Percentiles rank a stretch among this genome's conserved stretches.
These are phyloP conservation scores for Chlorospingus flavigularis DNA, from an alignment of 2,797 vertebrate genomes.

Conservation along the genomic window DNA sequence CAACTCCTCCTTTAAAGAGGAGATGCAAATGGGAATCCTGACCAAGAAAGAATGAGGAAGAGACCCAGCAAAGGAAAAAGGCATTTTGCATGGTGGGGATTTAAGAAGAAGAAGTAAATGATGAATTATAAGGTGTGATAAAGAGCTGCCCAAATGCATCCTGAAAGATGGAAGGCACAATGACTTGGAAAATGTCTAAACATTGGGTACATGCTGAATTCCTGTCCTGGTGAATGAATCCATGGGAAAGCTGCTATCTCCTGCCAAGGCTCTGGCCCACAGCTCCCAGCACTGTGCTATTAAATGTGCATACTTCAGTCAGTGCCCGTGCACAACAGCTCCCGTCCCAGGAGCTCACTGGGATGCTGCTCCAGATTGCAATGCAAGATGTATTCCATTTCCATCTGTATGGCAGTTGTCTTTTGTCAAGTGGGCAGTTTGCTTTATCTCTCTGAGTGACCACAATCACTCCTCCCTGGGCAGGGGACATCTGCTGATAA, in stretches of 20 bases:
- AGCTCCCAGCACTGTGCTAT: background rate
- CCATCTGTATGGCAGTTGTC: too few relatives aligned
- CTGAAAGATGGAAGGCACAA: background rate
- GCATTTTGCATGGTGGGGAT: background rate
- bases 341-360: background rate
- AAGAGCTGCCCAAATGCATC: background rate
- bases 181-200: background rate
- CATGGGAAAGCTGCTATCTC: background rate
- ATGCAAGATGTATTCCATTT: too few relatives aligned
- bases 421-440: too few relatives aligned
- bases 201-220: fast-evolving
- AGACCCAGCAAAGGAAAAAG: background rate
- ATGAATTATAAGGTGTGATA: background rate
- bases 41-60: background rate
- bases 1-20: background rate
- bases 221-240: background rate
- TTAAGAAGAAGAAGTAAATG: background rate
- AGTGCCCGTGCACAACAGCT: fast-evolving
- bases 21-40: background rate
- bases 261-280: background rate
- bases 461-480: too few relatives aligned
- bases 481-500: too few relatives aligned
- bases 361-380: background rate
- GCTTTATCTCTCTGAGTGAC: too few relatives aligned
- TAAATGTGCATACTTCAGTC: background rate